Evolutionary conservation across 1,140 invertebrate species (phyloP), one percentile per base, ranked within the genome.

Genomic region (Solen grandis): DNA sequence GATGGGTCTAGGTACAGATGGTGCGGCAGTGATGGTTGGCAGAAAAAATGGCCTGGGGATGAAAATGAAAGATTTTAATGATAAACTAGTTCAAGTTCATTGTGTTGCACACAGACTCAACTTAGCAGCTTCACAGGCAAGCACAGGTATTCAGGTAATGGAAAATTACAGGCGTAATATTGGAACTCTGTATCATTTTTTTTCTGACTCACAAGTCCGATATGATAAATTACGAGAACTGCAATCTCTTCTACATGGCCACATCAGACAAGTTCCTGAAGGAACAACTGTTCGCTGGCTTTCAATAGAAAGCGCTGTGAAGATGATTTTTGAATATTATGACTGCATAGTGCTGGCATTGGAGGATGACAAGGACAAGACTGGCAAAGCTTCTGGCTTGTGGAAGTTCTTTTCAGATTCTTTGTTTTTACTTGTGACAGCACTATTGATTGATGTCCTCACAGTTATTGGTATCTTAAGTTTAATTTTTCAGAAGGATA

Each of bases 231-330:
- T 66, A 19, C 1, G 63, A 36, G 38, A 66, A 10, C 35, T 22
- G 2, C 35, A 66, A 66, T 2, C 13, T 8, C 5, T 66, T 2
- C 4, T 66, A 5, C 2, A 2, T 38, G 63, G 63, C 10, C 14
- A 2, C 5, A 1, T 25, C n/a, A 1, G 14, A 22, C 63, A 66
- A 13, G 35, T 27, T 25, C 33, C 63, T 22, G 1, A 66, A 22
- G 35, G 35, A 4, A 66, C 63, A 36, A 41, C 63, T 2, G 38
- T 66, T 0, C 14, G 63, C 5, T n/a, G n/a, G 60, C 10, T 63
- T 5, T 66, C 63, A 66, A 38, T 66, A n/a, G 63, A 66, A 38
- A 41, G 5, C 50, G 63, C 63, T 25, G 63, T 66, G 5, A 66
- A 66, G 50, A 50, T 66, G n/a, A 66, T 66, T 2, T 66, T 2